Conservation (phyloP, 2,113 vertebrate genomes). For the Pyxicephalus adspersus region DNA sequence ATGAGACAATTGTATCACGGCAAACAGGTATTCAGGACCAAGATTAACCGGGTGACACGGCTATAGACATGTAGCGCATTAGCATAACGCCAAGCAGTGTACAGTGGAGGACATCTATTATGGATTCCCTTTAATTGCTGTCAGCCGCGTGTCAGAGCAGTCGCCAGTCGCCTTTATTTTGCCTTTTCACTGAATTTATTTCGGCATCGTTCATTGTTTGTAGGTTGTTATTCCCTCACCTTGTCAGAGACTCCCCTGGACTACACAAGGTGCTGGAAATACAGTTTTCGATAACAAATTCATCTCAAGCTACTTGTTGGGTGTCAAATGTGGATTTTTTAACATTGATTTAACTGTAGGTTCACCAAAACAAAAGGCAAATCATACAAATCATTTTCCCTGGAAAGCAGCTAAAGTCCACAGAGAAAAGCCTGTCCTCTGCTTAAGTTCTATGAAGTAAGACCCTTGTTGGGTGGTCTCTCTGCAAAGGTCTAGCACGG, state of each 20-base stretch:
- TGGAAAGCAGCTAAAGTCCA: no score
- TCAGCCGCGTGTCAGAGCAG: background rate
- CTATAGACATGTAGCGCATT: background rate
- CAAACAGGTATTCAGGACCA: background rate
- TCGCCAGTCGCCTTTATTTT: background rate
- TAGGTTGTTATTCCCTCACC: background rate
- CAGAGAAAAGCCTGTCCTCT: no score
- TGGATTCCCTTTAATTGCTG: slow-evolving; percentile 23
- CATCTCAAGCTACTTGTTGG: background rate
- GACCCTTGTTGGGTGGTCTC: no score
- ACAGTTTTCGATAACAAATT: background rate
- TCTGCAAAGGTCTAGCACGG: no score
- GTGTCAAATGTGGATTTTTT: no score
- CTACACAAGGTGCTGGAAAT: background rate
- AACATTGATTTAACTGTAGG: no score
- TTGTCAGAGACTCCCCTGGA: background rate
- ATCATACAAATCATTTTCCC: no score
- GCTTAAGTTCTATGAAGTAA: no score
- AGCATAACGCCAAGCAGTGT: slow-evolving; percentile 1
- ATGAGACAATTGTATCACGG: slow-evolving; percentile 2
- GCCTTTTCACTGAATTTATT: background rate
- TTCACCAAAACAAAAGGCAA: no score
- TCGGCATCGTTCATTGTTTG: background rate
- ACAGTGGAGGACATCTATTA: background rate
- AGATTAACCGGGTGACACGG: slow-evolving; percentile 4